Percentiles rank a stretch among this genome's conserved stretches.
phyloP scores from a whole-genome alignment of 35 echinoderm and acorn worm species.

The Holothuria glaberrima region DNA sequence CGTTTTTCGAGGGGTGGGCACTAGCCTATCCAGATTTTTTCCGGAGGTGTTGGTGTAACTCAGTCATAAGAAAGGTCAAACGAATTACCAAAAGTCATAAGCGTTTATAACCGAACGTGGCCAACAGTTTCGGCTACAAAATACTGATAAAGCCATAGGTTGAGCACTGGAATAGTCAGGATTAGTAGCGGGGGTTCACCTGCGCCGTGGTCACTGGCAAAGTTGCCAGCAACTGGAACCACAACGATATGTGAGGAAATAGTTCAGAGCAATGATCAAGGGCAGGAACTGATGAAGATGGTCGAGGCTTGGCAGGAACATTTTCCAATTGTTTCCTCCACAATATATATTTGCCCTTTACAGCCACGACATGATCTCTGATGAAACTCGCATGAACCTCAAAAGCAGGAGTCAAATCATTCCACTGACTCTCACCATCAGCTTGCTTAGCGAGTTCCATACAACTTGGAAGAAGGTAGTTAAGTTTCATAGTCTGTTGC shows the following conservation, averaged over 20 bases:
- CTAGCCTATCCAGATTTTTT: no score
- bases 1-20: no score
- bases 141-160: no score
- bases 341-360: neutral
- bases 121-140: no score
- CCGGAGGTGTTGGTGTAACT: no score
- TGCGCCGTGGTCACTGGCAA: constrained; percentile 12
- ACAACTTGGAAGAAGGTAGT: constrained; percentile 6
- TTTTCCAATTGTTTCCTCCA: neutral
- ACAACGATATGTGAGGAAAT: neutral
- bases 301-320: neutral
- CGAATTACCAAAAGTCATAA: no score
- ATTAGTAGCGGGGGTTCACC: neutral
- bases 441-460: constrained; percentile 13
- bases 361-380: neutral
- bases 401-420: no score
- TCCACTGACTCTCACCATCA: neutral
- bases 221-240: neutral
- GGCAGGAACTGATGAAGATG: constrained; percentile 1
- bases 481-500: constrained; percentile 14
- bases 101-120: no score
- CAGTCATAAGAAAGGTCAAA: no score
- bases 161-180: no score
- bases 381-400: no score
- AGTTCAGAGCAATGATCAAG: constrained; percentile 7